phyloP scores from a whole-genome alignment of 2,888 invertebrate species.

The Troides oblongomaculatus region DNA sequence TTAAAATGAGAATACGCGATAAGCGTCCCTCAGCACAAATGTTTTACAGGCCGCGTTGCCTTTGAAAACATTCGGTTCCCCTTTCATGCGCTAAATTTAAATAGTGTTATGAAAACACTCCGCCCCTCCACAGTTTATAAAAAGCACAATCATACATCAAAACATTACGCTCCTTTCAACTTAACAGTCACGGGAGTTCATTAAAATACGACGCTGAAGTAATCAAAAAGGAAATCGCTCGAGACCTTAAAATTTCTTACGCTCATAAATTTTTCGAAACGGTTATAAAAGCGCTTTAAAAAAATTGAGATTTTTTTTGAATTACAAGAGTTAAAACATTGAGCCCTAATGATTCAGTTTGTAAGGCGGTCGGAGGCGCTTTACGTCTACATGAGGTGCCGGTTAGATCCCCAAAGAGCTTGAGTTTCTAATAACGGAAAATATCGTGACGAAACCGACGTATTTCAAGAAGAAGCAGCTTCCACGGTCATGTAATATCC shows the following conservation, averaged over 20 bases:
- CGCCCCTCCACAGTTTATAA: constrained; percentile 46
- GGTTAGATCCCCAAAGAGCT: too few species aligned
- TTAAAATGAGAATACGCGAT: background rate
- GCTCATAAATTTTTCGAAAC: background rate
- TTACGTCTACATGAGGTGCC: too few species aligned
- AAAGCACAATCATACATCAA: constrained; percentile 39
- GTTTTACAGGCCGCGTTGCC: constrained; percentile 32
- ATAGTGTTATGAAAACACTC: constrained; percentile 58
- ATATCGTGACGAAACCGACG: too few species aligned
- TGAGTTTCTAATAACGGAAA: too few species aligned
- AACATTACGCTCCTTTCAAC: constrained; percentile 17
- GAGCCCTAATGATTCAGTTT: too few species aligned
- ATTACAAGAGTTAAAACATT: too few species aligned
- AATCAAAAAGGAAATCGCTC: constrained; percentile 7
- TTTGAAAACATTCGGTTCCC: constrained; percentile 56
- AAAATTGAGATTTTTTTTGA: background rate
- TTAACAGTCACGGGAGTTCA: constrained; percentile 12
- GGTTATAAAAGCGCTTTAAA: background rate
- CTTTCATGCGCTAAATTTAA: constrained; percentile 56
- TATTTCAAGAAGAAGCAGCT: too few species aligned
- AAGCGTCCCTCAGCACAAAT: background rate
- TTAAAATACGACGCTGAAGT: constrained; percentile 15
- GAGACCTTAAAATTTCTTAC: constrained; percentile 3
- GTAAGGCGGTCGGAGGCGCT: too few species aligned
- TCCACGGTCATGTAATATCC: too few species aligned